Base-by-base conservation (phyloP, 2,888 invertebrate genomes). In the Chromoteleia sp. region DNA sequence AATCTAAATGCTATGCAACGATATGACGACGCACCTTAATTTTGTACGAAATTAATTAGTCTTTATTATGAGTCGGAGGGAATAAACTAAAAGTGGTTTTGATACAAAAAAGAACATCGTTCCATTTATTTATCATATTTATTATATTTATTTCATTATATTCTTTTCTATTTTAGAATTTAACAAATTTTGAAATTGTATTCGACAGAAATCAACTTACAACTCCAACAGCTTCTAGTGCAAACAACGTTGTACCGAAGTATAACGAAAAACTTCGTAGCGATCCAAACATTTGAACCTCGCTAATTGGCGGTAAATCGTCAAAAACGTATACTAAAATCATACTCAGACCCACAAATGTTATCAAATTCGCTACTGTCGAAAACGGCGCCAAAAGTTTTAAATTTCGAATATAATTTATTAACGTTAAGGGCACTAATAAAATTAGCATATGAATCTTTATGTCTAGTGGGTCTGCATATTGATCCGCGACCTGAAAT, bases 191-290 rank as follows among this genome's bases (percentile, higher is more conserved):
- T n/a, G n/a, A n/a, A n/a, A n/a, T n/a, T n/a, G n/a, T n/a, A n/a
- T n/a, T n/a, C n/a, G n/a, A n/a, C n/a, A n/a, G n/a, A n/a, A n/a
- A 67, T n/a, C n/a, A 48, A 93, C 95, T 93, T 88, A 96, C 96
- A 92, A 96, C 95, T 17, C 96, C 96, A 30, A 96, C 95, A 0
- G 96, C 96, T 85, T 96, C 98, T 85, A 98, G 94, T 0, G 98
- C 97, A 91, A 98, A 98, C 71, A 98, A 93, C 1, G 97, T 96
- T 0, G 98, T 98, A 0, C 98, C 98, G 89, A 98, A 97, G 90
- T 95, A 98, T 10, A 98, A 92, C 0, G 97, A 96, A 87, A 95
- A 94, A 86, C 93, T 94, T 81, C 90, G 86, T 58, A 92, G 86
- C 1, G 93, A 90, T 0, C 93, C 93, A 10, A 94, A 87, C 83